Conservation (phyloP, 2,113 vertebrate species). For the Himantopus leucocephalus region DNA sequence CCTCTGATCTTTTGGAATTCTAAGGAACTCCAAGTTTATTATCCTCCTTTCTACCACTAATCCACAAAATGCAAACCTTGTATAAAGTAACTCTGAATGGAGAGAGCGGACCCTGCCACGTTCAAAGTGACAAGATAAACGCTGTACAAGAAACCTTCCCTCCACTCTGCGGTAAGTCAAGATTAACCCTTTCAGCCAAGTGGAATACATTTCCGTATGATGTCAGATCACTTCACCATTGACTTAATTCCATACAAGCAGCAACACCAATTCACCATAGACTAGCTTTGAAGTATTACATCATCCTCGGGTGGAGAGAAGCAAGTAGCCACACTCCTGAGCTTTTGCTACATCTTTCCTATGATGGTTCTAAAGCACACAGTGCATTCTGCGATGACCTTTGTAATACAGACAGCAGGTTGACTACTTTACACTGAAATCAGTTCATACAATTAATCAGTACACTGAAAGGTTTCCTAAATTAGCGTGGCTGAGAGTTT, state of each 20-base stretch:
- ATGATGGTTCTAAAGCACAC: background rate
- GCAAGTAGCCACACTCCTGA: background rate
- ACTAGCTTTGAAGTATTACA: background rate
- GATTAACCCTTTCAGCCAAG: background rate
- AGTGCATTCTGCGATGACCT: background rate
- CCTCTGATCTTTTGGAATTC: background rate
- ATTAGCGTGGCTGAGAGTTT: background rate
- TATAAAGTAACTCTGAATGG: background rate
- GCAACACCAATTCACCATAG: background rate
- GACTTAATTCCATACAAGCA: background rate
- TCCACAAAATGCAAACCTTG: conserved; percentile 4
- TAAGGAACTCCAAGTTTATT: background rate
- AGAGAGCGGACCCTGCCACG: background rate
- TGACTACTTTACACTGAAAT: background rate
- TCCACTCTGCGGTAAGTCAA: background rate
- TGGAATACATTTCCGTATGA: background rate
- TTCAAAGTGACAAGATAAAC: background rate
- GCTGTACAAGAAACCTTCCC: background rate
- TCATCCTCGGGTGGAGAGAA: background rate
- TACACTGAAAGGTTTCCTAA: background rate
- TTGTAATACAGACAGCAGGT: background rate
- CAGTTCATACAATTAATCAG: background rate
- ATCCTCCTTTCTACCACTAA: background rate
- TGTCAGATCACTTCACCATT: background rate
- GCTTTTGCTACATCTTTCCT: background rate